These are phyloP conservation scores for Zoanthus solanderi DNA, from an alignment of 92 coral and sea anemone genomes.

Conservation along the genomic window DNA sequence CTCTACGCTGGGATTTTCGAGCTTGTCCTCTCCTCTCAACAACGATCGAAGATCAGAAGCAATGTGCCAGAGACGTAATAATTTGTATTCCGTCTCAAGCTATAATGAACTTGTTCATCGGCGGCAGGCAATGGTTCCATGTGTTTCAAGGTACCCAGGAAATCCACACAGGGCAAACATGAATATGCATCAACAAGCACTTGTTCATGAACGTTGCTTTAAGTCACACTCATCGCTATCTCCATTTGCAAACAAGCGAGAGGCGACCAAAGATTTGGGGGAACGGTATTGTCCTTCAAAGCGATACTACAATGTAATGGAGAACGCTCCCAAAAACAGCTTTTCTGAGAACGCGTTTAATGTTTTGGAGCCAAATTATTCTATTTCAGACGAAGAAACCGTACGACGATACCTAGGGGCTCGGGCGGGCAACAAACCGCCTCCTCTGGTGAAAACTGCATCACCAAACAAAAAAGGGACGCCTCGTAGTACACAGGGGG, in stretches of 20 bases:
- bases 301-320: slow-evolving; percentile 13
- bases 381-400: slow-evolving; percentile 41
- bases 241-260: slow-evolving; percentile 14
- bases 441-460: slow-evolving; percentile 12
- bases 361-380: not conserved
- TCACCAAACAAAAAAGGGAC: not conserved
- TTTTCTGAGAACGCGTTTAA: not conserved
- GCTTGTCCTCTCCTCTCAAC: slow-evolving; percentile 39
- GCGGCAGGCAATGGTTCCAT: not conserved
- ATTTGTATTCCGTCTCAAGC: not conserved
- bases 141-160: slow-evolving; percentile 27
- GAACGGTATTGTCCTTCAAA: slow-evolving; percentile 27
- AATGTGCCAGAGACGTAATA: slow-evolving; percentile 1
- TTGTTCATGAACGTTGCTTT: slow-evolving; percentile 19
- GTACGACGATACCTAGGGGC: slow-evolving; percentile 14
- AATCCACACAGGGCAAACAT: not conserved
- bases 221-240: slow-evolving; percentile 10
- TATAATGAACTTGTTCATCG: slow-evolving; percentile 7
- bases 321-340: not conserved
- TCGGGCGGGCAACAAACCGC: not conserved
- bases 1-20: slow-evolving; percentile 27
- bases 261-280: not conserved
- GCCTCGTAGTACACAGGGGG: not conserved
- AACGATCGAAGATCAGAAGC: not conserved
- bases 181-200: not conserved